Base-by-base conservation (phyloP, 1,140 invertebrate genomes). In the Habropoda laboriosa region DNA sequence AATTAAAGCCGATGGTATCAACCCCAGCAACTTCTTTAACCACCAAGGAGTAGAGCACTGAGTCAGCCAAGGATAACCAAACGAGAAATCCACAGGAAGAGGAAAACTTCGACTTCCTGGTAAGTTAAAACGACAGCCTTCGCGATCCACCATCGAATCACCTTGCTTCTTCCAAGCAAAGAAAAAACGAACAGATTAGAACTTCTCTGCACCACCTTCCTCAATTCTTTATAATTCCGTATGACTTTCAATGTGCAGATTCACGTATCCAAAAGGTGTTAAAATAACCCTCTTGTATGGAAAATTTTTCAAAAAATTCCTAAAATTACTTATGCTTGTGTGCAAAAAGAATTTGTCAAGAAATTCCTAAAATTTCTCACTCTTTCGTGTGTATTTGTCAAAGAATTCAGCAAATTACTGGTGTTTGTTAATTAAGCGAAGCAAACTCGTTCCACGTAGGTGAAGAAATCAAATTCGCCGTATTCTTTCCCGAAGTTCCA, bases 381-480 rank as follows among this genome's bases (percentile, higher is more conserved):
- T n/a, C n/a, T n/a, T n/a, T n/a, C n/a, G n/a, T n/a, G n/a, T n/a
- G n/a, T n/a, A n/a, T n/a, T n/a, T n/a, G n/a, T n/a, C n/a, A n/a
- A n/a, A n/a, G n/a, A n/a, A n/a, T n/a, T n/a, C n/a, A n/a, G n/a
- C n/a, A n/a, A n/a, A n/a, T n/a, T n/a, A n/a, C n/a, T n/a, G n/a
- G n/a, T n/a, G n/a, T n/a, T n/a, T n/a, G n/a, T n/a, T 40, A 60
- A 74, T 74, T 74, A 74, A 63, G 58, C 58, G 53, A 74, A 73
- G 45, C 13, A 47, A 32, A 51, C 18, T 51, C 32, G 42, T n/a
- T 55, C 27, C 8, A 21, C 27, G 18, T 5, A 12, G 30, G 3
- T 21, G 30, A 35, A n/a, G 6, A 40, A 60, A 55, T 63, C 60
- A 35, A 12, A 12, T 30, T 30, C 24, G 21, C 18, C 2, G 45